Evolutionary conservation across 2,797 vertebrate genomes (phyloP).

Genomic region (Scomberomorus guttatus): DNA sequence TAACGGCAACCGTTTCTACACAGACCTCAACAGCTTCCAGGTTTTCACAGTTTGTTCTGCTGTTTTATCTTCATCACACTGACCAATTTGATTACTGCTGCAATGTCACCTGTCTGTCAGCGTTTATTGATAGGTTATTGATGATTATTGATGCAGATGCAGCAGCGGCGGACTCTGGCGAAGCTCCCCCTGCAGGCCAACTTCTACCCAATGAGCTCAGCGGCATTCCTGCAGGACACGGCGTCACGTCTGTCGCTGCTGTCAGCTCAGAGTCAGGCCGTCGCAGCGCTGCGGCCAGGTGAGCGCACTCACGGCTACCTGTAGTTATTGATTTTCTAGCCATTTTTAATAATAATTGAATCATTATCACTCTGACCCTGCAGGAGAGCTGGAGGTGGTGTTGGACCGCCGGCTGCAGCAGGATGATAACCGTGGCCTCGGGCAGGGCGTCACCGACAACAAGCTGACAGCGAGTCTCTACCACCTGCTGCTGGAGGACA

Average conservation of each 20-base stretch:
- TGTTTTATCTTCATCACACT: neutral
- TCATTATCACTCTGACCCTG: slow-evolving; percentile 10
- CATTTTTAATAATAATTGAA: neutral
- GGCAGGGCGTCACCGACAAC: slow-evolving; percentile 94
- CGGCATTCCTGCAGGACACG: slow-evolving; percentile 90
- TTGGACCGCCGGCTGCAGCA: slow-evolving; percentile 95
- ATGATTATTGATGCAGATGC: slow-evolving; percentile 85
- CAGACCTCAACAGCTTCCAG: slow-evolving; percentile 95
- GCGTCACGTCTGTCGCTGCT: slow-evolving; percentile 87
- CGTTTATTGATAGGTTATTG: neutral
- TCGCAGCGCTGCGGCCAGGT: slow-evolving; percentile 84
- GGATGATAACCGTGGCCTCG: slow-evolving; percentile 95
- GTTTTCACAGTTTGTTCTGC: slow-evolving; percentile 44
- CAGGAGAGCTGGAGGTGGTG: slow-evolving; percentile 94
- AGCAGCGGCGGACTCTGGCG: slow-evolving; percentile 87
- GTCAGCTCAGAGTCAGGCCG: slow-evolving; percentile 91
- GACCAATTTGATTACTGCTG: neutral
- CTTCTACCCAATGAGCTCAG: slow-evolving; percentile 93
- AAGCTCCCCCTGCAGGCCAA: slow-evolving; percentile 96
- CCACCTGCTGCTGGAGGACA: slow-evolving; percentile 90
- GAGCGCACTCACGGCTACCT: neutral
- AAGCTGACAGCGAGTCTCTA: slow-evolving; percentile 92
- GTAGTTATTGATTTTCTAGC: neutral
- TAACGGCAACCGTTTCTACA: slow-evolving; percentile 89
- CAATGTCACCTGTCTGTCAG: neutral